A percentile compares a stretch with the other conserved stretches of the same genome.
Evolutionary conservation across 2,113 vertebrate species (phyloP).

Genomic region (Malurus melanocephalus): DNA sequence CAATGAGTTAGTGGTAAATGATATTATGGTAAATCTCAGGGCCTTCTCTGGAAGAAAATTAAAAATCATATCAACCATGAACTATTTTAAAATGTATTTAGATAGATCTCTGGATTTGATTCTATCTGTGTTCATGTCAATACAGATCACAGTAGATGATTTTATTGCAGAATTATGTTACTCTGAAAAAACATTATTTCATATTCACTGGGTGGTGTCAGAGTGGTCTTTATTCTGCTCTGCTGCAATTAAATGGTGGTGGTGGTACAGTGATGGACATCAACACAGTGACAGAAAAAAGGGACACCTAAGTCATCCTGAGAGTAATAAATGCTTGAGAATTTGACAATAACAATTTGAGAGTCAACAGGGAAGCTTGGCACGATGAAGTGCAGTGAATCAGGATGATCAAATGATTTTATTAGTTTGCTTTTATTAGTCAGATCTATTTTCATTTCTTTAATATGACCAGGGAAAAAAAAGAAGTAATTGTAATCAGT

Average conservation of each 20-base stretch:
- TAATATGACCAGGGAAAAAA: conserved; percentile 67
- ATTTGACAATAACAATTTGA: conserved; percentile 76
- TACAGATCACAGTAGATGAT: not conserved
- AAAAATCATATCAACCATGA: not conserved
- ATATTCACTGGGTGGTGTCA: not conserved
- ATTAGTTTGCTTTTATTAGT: conserved; percentile 81
- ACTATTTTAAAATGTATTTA: not conserved
- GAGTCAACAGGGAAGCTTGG: conserved; percentile 77
- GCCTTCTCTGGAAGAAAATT: not conserved
- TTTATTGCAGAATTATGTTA: not conserved
- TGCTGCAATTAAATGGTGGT: not conserved
- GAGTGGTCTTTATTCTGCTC: not conserved
- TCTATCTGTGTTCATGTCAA: not conserved
- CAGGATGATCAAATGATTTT: conserved; percentile 83
- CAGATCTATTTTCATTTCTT: conserved; percentile 77
- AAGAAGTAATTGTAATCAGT: conserved; percentile 76
- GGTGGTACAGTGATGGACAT: conserved; percentile 53
- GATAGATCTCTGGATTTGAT: not conserved
- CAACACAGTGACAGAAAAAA: not conserved
- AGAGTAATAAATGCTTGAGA: conserved; percentile 61
- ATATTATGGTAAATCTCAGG: not conserved
- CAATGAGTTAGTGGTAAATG: not conserved
- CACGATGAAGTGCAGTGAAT: conserved; percentile 69
- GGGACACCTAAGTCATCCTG: conserved; percentile 35
- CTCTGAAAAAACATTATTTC: not conserved